phyloP scores from a whole-genome alignment of 2,797 vertebrate species.

The Tarsius wallacei region DNA sequence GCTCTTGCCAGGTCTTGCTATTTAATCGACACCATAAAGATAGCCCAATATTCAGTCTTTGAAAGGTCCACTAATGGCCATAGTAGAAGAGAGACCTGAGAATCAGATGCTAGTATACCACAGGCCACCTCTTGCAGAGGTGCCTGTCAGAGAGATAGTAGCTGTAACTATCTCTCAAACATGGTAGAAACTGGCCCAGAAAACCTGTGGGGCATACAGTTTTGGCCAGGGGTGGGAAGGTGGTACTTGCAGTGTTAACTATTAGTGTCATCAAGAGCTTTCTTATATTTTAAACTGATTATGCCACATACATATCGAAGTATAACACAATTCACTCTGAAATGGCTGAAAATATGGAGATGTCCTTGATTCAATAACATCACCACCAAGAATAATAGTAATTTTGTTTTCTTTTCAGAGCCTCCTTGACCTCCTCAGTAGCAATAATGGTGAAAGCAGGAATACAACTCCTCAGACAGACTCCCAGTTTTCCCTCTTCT shows the following conservation, averaged over 20 bases:
- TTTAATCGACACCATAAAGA: not conserved
- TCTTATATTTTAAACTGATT: constrained; percentile 44
- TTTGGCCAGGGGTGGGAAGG: not conserved
- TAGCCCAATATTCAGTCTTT: not conserved
- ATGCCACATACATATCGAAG: not conserved
- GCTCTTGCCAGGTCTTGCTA: not conserved
- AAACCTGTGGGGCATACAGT: not conserved
- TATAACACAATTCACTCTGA: not conserved
- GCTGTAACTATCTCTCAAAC: not conserved
- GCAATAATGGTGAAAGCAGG: not conserved
- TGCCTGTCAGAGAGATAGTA: not conserved
- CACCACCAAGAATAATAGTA: not conserved
- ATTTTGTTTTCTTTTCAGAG: not conserved
- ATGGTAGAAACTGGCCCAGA: constrained; percentile 36
- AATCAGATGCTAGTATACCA: not conserved
- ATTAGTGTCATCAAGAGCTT: not conserved
- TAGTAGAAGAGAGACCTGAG: not conserved
- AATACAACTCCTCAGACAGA: not conserved
- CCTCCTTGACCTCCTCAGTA: not conserved
- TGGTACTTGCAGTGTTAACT: not conserved
- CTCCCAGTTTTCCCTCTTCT: not conserved
- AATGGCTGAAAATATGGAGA: not conserved
- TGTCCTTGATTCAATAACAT: not conserved
- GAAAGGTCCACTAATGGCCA: not conserved
- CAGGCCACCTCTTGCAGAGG: not conserved